Evolutionary conservation across 2,888 invertebrate species (phyloP).

Genomic region (Stenolophus ochropezus): DNA sequence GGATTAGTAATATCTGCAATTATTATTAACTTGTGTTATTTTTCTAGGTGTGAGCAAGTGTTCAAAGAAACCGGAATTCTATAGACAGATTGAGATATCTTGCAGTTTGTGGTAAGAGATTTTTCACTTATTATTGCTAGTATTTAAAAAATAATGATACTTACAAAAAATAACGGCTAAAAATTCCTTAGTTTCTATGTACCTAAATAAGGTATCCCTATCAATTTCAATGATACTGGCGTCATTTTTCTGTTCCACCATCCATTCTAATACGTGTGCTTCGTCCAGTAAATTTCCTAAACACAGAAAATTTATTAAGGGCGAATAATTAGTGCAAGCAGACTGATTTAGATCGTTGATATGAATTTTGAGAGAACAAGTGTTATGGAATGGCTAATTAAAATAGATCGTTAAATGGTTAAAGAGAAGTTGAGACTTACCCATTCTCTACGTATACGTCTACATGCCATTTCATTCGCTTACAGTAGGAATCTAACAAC

Average conservation of each 20-base stretch:
- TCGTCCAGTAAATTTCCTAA: constrained; percentile 85
- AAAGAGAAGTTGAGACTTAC: constrained; percentile 46
- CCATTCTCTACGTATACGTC: no score
- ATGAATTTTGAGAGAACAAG: constrained; percentile 60
- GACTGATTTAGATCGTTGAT: not conserved
- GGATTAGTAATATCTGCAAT: no score
- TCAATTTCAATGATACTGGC: constrained; percentile 93
- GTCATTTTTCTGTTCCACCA: constrained; percentile 92
- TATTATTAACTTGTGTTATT: no score
- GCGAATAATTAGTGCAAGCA: no score
- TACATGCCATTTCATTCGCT: constrained; percentile 53
- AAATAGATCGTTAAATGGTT: constrained; percentile 55
- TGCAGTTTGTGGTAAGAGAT: no score
- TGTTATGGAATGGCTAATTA: constrained; percentile 70
- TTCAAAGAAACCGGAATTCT: no score
- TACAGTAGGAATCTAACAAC: constrained; percentile 28
- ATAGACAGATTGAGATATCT: no score
- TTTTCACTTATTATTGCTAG: no score
- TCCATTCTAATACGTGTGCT: constrained; percentile 91
- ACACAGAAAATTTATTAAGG: constrained; percentile 41
- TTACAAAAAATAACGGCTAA: constrained; percentile 94
- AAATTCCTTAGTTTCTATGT: constrained; percentile 93
- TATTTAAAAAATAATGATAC: no score
- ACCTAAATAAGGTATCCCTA: constrained; percentile 86
- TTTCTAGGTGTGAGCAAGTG: no score